phyloP scores from a whole-genome alignment of 2,888 invertebrate species.

The Melanophora roralis region DNA sequence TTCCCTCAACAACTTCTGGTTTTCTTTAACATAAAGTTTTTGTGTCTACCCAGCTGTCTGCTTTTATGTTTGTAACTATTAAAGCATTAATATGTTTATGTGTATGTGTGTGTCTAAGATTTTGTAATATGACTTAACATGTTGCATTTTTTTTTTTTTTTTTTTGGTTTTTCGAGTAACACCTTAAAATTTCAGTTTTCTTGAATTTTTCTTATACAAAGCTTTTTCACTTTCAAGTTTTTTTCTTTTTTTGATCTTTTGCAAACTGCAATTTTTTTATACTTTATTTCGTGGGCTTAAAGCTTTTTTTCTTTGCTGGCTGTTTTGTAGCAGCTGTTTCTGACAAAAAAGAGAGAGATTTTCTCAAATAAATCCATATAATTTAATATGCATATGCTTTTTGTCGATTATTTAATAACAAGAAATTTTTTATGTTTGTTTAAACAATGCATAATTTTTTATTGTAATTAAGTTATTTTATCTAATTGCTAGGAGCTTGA shows the following conservation, averaged over 20 bases:
- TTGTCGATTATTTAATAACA: conserved; percentile 5
- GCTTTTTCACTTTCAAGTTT: conserved; percentile 11
- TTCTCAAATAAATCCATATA: not conserved
- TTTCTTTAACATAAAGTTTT: not conserved
- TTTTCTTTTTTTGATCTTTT: not conserved
- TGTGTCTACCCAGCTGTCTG: not conserved
- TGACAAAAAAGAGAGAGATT: not conserved
- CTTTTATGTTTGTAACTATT: not conserved
- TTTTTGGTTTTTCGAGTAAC: not conserved
- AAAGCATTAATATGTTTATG: not conserved
- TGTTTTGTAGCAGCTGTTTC: conserved; percentile 16
- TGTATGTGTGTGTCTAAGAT: conserved; percentile 1
- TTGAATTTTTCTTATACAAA: conserved; percentile 11
- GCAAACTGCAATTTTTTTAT: not conserved
- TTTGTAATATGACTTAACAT: conserved; percentile 57
- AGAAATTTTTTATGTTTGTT: not conserved
- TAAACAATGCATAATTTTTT: not conserved
- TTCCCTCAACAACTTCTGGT: conserved; percentile 37
- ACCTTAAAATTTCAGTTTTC: conserved; percentile 11
- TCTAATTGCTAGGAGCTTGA: not conserved
- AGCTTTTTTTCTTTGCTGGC: conserved; percentile 6
- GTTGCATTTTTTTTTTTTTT: conserved; percentile 48
- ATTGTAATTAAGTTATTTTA: not conserved
- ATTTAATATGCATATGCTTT: not conserved
- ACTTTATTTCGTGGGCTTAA: not conserved